These are phyloP conservation scores for Pomacea canaliculata DNA, from an alignment of 2,888 invertebrate species.

Conservation along the genomic window DNA sequence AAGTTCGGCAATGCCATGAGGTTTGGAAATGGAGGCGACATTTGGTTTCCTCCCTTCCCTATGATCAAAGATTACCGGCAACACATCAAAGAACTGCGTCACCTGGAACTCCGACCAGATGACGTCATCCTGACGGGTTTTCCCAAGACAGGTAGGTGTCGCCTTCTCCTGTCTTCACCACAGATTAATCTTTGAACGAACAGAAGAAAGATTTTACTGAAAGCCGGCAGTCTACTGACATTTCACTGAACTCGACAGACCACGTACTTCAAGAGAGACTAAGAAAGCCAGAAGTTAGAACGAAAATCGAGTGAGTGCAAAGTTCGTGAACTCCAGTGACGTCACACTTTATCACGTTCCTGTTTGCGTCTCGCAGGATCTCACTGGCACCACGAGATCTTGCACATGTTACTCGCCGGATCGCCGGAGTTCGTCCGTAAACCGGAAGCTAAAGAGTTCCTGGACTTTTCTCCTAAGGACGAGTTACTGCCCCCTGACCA, in stretches of 20 bases:
- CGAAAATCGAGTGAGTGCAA: no score
- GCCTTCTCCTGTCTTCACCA: background rate
- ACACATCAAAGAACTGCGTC: background rate
- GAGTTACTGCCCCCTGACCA: background rate
- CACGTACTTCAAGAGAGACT: no score
- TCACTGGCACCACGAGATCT: slow-evolving; percentile 7
- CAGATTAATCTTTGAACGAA: no score
- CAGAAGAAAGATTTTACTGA: no score
- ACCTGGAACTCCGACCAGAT: slow-evolving; percentile 15
- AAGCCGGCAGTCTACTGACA: no score
- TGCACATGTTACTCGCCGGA: slow-evolving; percentile 4
- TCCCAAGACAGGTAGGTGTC: slow-evolving; percentile 23
- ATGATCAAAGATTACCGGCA: slow-evolving; percentile 8
- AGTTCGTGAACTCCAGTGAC: no score
- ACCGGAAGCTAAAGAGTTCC: background rate
- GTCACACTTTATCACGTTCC: background rate
- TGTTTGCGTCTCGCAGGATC: slow-evolving; percentile 2
- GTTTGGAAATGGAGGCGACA: slow-evolving; percentile 6
- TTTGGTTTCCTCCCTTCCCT: slow-evolving; percentile 12
- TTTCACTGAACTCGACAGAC: no score
- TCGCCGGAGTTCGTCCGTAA: background rate
- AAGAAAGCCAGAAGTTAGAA: no score
- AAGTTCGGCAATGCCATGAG: slow-evolving; percentile 1
- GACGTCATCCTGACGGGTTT: slow-evolving; percentile 28
- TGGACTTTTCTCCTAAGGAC: background rate